Evolutionary conservation across 2,888 invertebrate species (phyloP), one percentile per base, ranked within the genome.

Genomic region (Polia nebulosa): DNA sequence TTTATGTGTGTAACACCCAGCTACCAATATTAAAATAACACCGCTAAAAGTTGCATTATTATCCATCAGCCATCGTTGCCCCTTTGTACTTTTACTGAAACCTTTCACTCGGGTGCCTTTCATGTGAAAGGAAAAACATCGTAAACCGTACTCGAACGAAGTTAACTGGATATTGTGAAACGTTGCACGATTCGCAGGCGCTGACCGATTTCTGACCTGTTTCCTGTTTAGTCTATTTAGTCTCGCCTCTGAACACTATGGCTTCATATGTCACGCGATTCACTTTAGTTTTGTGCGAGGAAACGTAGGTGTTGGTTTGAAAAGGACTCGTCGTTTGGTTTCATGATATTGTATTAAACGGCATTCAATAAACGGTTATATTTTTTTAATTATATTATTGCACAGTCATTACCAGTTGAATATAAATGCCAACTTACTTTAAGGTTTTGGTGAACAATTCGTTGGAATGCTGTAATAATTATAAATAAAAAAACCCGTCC

Each of bases 261-360:
- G 83, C 83, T 83, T 83, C 83, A 47, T 61, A 57, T 36, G 55
- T 74, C 83, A 83, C 85, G 85, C 83, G 49, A 80, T 73, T 63
- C 57, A 59, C 49, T 81, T 65, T 62, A 39, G 44, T 53, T 78
- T 69, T 56, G 20, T 62, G 25, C 29, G 44, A 22, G 36, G 20
- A 52, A 62, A 52, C 45, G 57, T 52, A 36, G 15, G 17, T 20
- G 55, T 39, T 29, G 15, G 15, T 39, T 74, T 20, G 27, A 73
- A 52, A 17, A 36, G 15, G n/a, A 25, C 22, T 7, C 13, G 4
- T 32, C 2, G 25, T 62, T 27, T 13, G 1, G 17, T 29, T 62
- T 20, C 3, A 32, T 41, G 2, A 13, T 69, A 20, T 66, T 8
- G n/a, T 6, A 36, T n/a, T n/a, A 36, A n/a, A 22, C n/a, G 11